phyloP scores from a whole-genome alignment of 2,888 invertebrate species.

The Lasioglossum oenotherae region DNA sequence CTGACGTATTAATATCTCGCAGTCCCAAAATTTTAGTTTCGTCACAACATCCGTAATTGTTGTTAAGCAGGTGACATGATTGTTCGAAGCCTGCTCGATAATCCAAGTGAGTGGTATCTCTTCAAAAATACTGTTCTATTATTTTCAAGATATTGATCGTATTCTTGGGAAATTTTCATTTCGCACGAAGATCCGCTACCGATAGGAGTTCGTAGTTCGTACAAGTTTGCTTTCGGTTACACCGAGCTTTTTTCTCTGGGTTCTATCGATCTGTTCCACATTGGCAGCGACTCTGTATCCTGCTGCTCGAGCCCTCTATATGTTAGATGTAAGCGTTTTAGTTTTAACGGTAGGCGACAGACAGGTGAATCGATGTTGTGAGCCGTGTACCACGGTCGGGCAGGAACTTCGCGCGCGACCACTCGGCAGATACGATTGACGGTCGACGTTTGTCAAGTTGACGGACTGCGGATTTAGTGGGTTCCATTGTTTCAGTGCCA shows the following conservation, averaged over 20 bases:
- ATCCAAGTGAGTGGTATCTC: too few species aligned
- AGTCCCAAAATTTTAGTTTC: too few species aligned
- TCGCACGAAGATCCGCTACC: background rate
- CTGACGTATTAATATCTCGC: too few species aligned
- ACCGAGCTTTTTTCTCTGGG: background rate
- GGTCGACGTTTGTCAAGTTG: slow-evolving; percentile 5
- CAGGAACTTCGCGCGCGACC: background rate
- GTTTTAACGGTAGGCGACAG: slow-evolving; percentile 31
- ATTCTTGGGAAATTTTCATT: too few species aligned
- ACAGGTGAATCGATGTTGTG: slow-evolving; percentile 31
- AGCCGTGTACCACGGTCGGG: slow-evolving; percentile 15
- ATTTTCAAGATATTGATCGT: too few species aligned
- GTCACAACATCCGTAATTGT: too few species aligned
- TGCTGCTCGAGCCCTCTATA: slow-evolving; percentile 71
- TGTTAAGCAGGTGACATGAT: too few species aligned
- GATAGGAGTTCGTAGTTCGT: background rate
- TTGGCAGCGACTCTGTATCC: slow-evolving; percentile 61
- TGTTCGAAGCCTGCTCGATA: too few species aligned
- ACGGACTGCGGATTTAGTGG: background rate
- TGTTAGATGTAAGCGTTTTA: slow-evolving; percentile 63
- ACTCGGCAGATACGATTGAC: slow-evolving; percentile 14
- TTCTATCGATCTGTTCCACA: slow-evolving; percentile 13
- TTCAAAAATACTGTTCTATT: too few species aligned
- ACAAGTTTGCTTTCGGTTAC: background rate
- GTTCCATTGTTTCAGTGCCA: background rate